Percentiles rank a stretch among this genome's conserved stretches.
Evolutionary conservation across 2,888 invertebrate genomes (phyloP).

Genomic region (Gisinianus flammeolus): DNA sequence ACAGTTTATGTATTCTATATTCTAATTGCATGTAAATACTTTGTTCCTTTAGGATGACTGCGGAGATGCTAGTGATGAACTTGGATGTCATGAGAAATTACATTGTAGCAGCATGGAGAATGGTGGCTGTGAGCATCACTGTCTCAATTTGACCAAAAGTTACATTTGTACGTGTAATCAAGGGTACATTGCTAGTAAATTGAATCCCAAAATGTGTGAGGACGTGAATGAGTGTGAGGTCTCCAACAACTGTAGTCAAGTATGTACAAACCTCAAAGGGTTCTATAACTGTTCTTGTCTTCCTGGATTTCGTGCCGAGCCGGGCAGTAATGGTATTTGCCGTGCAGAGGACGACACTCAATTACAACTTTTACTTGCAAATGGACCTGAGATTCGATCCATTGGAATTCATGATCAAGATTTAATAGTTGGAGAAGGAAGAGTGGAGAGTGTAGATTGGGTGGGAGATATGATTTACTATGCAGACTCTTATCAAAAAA

Average conservation of each 20-base stretch:
- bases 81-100: slow-evolving; percentile 73
- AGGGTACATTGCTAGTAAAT: slow-evolving; percentile 80
- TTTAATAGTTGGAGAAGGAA: slow-evolving; percentile 81
- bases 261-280: slow-evolving; percentile 91
- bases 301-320: slow-evolving; percentile 78
- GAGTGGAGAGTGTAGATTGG: slow-evolving; percentile 90
- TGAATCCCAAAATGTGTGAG: slow-evolving; percentile 81
- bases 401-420: slow-evolving; percentile 68
- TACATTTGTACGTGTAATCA: slow-evolving; percentile 90
- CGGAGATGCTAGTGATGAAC: slow-evolving; percentile 86
- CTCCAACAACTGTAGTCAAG: slow-evolving; percentile 88
- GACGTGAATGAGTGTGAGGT: slow-evolving; percentile 89
- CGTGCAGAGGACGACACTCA: slow-evolving; percentile 70
- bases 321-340: slow-evolving; percentile 82
- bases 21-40: not conserved
- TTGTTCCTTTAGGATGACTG: slow-evolving; percentile 63
- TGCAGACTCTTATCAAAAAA: slow-evolving; percentile 90
- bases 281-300: slow-evolving; percentile 85
- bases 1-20: too few relatives aligned
- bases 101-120: slow-evolving; percentile 61
- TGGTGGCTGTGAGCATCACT: slow-evolving; percentile 92
- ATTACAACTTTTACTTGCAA: slow-evolving; percentile 75
- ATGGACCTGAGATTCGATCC: slow-evolving; percentile 85
- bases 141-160: slow-evolving; percentile 79
- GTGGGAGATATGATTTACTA: slow-evolving; percentile 89